A percentile compares a stretch with the other conserved stretches of the same genome.
Evolutionary conservation across 2,113 vertebrate genomes (phyloP).

Genomic region (Sylvia atricapilla): DNA sequence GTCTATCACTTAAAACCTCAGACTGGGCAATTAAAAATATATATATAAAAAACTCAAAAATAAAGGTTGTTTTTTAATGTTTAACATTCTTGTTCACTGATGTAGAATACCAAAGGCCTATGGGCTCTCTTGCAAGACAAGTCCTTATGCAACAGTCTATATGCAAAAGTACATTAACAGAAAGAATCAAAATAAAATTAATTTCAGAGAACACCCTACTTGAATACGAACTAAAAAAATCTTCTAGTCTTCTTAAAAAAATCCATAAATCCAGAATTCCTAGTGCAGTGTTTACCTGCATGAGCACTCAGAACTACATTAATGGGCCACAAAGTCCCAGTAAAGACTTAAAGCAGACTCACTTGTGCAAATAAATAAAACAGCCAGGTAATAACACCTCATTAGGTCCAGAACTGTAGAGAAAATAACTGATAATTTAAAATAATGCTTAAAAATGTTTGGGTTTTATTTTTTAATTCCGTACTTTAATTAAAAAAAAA

Average conservation of each 20-base stretch:
- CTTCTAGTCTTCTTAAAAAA: not conserved
- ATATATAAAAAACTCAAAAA: slow-evolving; percentile 41
- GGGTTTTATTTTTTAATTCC: not conserved
- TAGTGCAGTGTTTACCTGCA: not conserved
- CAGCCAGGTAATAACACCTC: not conserved
- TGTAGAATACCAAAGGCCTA: not conserved
- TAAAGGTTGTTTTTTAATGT: slow-evolving; percentile 10
- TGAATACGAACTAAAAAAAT: not conserved
- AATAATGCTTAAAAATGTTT: not conserved
- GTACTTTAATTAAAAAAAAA: not conserved
- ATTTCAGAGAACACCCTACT: not conserved
- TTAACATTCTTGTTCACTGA: slow-evolving; percentile 3
- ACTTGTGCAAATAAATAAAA: slow-evolving; percentile 39
- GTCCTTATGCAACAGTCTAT: not conserved
- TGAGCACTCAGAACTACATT: not conserved
- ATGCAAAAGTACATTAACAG: not conserved
- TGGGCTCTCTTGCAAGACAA: not conserved
- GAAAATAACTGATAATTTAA: not conserved
- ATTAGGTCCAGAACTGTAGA: not conserved
- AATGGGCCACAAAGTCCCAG: not conserved
- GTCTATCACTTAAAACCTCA: not conserved
- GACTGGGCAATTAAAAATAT: slow-evolving; percentile 4
- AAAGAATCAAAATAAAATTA: not conserved
- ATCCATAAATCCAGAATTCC: not conserved
- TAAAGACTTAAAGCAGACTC: not conserved